Evolutionary conservation across 2,113 vertebrate genomes (phyloP).

Genomic region (Rhabdornis inornatus): DNA sequence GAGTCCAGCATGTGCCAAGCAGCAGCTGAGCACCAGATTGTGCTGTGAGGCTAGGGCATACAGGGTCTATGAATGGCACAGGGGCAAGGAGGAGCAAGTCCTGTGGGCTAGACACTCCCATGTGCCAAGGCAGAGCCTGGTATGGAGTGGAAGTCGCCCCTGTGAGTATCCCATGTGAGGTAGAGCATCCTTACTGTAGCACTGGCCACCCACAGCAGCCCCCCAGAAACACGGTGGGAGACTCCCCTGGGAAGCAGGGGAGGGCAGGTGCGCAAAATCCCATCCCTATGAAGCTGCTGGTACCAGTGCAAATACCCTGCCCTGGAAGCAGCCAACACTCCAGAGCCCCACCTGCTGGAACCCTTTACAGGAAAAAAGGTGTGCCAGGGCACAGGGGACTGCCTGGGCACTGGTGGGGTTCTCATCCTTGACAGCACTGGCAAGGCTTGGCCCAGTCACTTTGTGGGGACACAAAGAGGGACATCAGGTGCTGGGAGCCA

Average conservation of each 20-base stretch:
- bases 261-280: background rate
- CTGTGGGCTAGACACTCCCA: background rate
- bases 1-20: background rate
- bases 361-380: background rate
- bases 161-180: background rate
- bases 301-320: fast-evolving
- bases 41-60: background rate
- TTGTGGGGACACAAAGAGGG: background rate
- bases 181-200: background rate
- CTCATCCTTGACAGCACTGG: fast-evolving
- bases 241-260: fast-evolving
- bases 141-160: background rate
- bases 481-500: background rate
- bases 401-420: background rate
- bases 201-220: background rate
- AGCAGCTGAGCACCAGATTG: background rate
- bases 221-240: fast-evolving
- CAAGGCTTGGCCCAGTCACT: fast-evolving
- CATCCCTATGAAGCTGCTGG: background rate
- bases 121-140: background rate
- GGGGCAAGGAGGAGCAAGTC: background rate
- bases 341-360: background rate
- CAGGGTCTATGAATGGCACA: fast-evolving
- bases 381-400: background rate
- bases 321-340: background rate